Conservation (phyloP, 2,797 vertebrate genomes). For the Cyprinodon diabolis region DNA sequence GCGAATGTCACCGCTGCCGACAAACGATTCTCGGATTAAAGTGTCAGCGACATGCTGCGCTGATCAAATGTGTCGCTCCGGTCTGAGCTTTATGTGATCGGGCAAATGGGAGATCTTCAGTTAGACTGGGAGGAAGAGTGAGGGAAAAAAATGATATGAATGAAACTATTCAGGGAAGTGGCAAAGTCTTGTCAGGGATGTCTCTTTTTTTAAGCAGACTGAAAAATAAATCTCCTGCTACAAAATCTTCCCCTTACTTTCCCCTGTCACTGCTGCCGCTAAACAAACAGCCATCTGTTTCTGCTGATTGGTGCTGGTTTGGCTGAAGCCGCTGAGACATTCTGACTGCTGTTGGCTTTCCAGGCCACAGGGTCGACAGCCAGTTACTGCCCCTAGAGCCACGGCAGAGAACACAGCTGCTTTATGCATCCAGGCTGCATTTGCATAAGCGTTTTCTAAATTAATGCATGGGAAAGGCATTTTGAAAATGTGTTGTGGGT, state of each 20-base stretch:
- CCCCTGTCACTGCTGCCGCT: conserved; percentile 55
- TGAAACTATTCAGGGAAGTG: conserved; percentile 24
- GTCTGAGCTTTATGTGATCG: conserved; percentile 29
- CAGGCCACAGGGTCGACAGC: conserved; percentile 37
- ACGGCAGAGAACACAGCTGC: conserved; percentile 23
- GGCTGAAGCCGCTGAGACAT: conserved; percentile 54
- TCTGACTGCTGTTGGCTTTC: conserved; percentile 59
- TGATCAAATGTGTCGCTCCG: conserved; percentile 37
- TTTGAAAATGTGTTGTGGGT: conserved; percentile 45
- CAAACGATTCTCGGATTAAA: conserved; percentile 32
- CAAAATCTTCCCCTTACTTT: conserved; percentile 53
- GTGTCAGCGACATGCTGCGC: conserved; percentile 9
- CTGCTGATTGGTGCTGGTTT: conserved; percentile 69
- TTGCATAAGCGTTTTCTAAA: conserved; percentile 61
- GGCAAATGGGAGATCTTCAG: conserved; percentile 8
- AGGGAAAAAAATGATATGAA: conserved; percentile 21
- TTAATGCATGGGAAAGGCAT: conserved; percentile 54
- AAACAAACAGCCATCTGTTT: conserved; percentile 75
- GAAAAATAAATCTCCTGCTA: conserved; percentile 35
- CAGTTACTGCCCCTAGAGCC: conserved; percentile 35
- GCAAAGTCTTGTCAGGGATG: conserved; percentile 31
- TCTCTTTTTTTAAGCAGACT: neutral
- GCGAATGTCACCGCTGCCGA: conserved; percentile 44
- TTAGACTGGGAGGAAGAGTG: conserved; percentile 1
- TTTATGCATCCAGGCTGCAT: conserved; percentile 37